These are phyloP conservation scores for Acleris emargana DNA, from an alignment of 2,888 invertebrate species.

Conservation along the genomic window DNA sequence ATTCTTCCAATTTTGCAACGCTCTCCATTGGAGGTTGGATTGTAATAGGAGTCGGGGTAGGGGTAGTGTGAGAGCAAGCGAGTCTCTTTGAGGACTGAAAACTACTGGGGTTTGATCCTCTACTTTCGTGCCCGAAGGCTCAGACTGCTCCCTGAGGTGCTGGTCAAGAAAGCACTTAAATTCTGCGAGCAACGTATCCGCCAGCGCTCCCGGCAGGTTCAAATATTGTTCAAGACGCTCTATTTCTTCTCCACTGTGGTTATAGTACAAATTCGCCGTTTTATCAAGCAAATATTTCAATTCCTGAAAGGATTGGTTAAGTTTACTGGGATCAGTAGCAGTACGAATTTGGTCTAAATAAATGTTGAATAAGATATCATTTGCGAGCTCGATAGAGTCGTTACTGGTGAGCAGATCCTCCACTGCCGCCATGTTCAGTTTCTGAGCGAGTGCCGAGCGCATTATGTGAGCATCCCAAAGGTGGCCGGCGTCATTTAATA, in stretches of 20 bases:
- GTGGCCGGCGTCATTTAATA: conserved; percentile 65
- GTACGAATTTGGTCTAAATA: conserved; percentile 61
- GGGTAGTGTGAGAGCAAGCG: conserved; percentile 38
- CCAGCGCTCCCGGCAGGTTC: conserved; percentile 53
- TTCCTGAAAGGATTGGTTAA: conserved; percentile 52
- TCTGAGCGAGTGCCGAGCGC: conserved; percentile 64
- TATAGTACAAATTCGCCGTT: conserved; percentile 55
- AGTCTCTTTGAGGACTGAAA: background rate
- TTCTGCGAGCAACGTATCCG: conserved; percentile 61
- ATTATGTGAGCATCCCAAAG: conserved; percentile 69
- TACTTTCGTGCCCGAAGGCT: background rate
- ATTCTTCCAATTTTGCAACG: conserved; percentile 65
- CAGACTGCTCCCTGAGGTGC: conserved; percentile 50
- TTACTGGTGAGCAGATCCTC: conserved; percentile 68
- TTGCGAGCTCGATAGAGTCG: conserved; percentile 60
- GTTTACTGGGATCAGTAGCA: conserved; percentile 59
- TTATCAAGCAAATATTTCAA: conserved; percentile 51
- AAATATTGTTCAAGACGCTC: conserved; percentile 63
- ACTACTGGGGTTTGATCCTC: no score
- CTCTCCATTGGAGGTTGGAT: conserved; percentile 61
- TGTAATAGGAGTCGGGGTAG: conserved; percentile 59
- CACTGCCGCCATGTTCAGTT: conserved; percentile 64
- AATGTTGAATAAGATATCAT: conserved; percentile 63
- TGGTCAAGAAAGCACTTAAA: conserved; percentile 63
- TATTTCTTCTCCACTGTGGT: conserved; percentile 61